Conservation (phyloP, 2,797 vertebrate species). For the Monodelphis domestica region DNA sequence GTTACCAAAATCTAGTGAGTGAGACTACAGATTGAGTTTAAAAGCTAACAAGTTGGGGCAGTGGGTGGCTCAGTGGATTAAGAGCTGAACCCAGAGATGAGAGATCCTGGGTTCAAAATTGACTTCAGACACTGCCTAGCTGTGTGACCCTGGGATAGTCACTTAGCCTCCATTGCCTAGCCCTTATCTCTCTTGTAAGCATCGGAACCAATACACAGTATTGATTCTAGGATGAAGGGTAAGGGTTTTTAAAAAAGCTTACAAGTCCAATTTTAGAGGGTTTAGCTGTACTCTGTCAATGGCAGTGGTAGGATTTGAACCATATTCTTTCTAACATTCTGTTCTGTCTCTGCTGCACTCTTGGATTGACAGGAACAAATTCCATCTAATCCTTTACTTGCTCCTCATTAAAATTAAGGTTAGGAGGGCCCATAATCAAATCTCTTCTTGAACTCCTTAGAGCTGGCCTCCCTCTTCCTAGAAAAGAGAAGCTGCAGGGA, state of each 20-base stretch:
- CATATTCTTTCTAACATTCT: not conserved
- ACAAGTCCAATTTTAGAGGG: not conserved
- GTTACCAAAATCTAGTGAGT: not conserved
- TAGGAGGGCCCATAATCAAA: not conserved
- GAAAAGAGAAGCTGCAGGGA: not conserved
- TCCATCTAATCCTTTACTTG: not conserved
- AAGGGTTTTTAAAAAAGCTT: too few species aligned
- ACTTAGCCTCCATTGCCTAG: not conserved
- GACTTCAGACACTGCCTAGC: not conserved
- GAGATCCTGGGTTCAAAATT: not conserved
- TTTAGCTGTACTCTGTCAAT: not conserved
- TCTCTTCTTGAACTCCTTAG: not conserved
- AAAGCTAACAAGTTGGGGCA: not conserved
- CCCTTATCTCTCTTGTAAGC: too few species aligned
- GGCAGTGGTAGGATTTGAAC: not conserved
- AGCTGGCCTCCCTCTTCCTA: not conserved
- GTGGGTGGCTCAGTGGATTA: not conserved
- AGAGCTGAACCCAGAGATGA: not conserved
- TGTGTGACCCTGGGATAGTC: not conserved
- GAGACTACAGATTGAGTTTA: not conserved
- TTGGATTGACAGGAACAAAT: not conserved
- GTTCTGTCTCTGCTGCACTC: not conserved
- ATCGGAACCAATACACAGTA: too few species aligned
- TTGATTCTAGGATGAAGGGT: too few species aligned
- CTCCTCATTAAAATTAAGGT: not conserved